Evolutionary conservation across 2,113 vertebrate species (phyloP).

Genomic region (Campylomormyrus numenius): DNA sequence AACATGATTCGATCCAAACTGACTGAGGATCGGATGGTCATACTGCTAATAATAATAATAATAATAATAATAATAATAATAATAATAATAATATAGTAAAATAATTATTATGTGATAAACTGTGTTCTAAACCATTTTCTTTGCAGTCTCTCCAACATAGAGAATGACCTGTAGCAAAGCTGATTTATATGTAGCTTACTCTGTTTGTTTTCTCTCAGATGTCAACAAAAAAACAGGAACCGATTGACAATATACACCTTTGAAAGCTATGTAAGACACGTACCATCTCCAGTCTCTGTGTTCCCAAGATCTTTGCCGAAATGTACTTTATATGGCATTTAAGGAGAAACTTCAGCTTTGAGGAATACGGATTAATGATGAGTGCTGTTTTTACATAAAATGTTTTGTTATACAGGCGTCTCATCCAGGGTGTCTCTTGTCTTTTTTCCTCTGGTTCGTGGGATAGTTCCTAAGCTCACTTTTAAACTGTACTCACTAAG

Average conservation of each 20-base stretch:
- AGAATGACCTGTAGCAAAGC: neutral
- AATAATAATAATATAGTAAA: neutral
- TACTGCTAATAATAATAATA: neutral
- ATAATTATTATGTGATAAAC: neutral
- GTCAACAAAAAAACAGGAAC: neutral
- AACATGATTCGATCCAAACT: neutral
- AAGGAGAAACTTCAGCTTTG: neutral
- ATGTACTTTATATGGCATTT: neutral
- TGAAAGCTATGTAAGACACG: neutral
- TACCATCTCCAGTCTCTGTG: neutral
- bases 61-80: no score
- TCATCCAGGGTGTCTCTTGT: neutral
- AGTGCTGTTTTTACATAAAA: neutral
- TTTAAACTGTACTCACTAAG: neutral
- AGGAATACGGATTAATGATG: neutral
- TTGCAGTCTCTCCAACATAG: neutral
- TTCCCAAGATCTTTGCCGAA: neutral
- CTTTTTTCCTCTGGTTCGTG: neutral
- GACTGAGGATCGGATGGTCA: neutral
- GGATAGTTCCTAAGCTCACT: neutral
- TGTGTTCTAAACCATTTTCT: neutral
- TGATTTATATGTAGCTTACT: neutral
- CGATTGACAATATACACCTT: neutral
- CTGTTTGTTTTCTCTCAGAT: neutral
- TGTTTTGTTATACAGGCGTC: neutral